Evolutionary conservation across 2,888 invertebrate species (phyloP), one percentile per base, ranked within the genome.

Genomic region (Drosophila fungiperda): DNA sequence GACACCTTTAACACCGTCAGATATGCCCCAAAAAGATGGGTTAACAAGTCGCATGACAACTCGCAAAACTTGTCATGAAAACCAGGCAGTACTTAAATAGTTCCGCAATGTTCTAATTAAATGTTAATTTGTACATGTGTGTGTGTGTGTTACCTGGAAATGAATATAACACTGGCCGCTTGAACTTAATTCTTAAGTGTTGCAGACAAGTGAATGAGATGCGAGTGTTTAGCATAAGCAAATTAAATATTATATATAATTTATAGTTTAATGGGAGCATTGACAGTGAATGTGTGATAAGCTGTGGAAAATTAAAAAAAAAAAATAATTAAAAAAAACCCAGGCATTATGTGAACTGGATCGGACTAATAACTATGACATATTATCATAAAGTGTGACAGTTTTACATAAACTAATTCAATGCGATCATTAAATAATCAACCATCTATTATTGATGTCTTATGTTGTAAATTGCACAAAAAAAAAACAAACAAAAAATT

Each of bases 31-130:
- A 32, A 32, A 29, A 42, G 49, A 65, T 40, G 65, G 12, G 42
- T 49, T 58, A 50, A 57, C 50, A 17, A 49, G 66, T 50, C 33
- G 32, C 38, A n/a, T 29, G 32, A 50, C 64, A 26, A 17, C n/a
- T n/a, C 40, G n/a, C 45, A 15, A 45, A 49, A 69, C 65, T 53
- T 64, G 66, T 53, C 63, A 33, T 33, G 26, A 26, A 45, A 23
- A 77, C 66, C 77, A 62, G 79, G 79, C 64, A 67, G 48, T 67
- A 75, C 78, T 72, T 70, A 29, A 68, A 68, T 52, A 75, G 68
- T 82, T 80, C 83, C 83, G 82, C 78, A 86, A 88, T 79, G 89
- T 84, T 80, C 86, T 78, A 86, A 86, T 86, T 86, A 80, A 82
- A 78, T 67, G 26, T 68, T 82, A 72, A 80, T 73, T 69, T 73